phyloP scores from a whole-genome alignment of 2,797 vertebrate genomes.

The Neomorphus geoffroyi region DNA sequence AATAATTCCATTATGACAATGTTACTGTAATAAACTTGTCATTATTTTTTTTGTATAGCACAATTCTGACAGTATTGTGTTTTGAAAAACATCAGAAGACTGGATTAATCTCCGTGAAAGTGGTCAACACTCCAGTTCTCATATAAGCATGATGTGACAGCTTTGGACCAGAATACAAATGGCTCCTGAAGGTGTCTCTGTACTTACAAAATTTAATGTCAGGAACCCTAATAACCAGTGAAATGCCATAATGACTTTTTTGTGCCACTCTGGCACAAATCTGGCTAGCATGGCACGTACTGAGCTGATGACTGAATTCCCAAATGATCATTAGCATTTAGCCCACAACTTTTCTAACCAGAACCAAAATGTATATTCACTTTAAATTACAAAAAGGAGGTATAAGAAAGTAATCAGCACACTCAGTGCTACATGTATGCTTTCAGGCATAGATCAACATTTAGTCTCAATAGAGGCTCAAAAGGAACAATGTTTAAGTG shows the following conservation, averaged over 20 bases:
- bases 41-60: background rate
- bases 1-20: background rate
- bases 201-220: background rate
- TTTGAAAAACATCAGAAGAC: background rate
- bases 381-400: background rate
- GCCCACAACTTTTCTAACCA: background rate
- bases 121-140: background rate
- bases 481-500: background rate
- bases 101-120: background rate
- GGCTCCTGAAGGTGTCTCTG: background rate
- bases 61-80: background rate
- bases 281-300: rapidly evolving
- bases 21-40: background rate
- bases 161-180: background rate
- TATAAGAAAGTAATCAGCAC: background rate
- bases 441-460: background rate
- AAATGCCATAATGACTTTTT: background rate
- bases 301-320: background rate
- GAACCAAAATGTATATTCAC: background rate
- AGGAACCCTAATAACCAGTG: background rate
- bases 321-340: background rate
- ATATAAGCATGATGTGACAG: background rate
- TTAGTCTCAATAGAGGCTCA: background rate
- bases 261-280: background rate
- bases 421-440: background rate